A percentile compares a stretch with the other conserved stretches of the same genome.
phyloP scores from a whole-genome alignment of 2,797 vertebrate genomes.

The Leptatherina wallacei region DNA sequence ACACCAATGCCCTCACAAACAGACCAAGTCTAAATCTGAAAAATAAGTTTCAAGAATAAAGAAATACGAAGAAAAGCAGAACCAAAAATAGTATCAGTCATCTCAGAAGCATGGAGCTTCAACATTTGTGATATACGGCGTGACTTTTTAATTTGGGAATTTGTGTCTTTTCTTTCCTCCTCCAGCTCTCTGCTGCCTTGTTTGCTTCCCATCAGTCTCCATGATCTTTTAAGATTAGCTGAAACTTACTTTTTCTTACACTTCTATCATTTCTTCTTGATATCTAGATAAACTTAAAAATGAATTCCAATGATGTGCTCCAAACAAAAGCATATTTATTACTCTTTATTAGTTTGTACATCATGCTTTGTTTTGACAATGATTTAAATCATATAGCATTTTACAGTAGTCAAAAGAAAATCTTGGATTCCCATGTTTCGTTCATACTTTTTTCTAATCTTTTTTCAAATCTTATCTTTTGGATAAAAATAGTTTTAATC shows the following conservation, averaged over 20 bases:
- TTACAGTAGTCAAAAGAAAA: background rate
- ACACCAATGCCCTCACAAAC: constrained; percentile 6
- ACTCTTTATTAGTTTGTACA: background rate
- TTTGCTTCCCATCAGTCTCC: constrained; percentile 28
- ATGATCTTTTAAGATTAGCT: constrained; percentile 15
- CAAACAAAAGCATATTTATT: background rate
- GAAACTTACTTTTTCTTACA: constrained; percentile 11
- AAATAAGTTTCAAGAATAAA: constrained; percentile 27
- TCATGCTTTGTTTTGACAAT: background rate
- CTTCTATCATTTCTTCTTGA: background rate
- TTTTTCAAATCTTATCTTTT: background rate
- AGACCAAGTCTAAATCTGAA: constrained; percentile 26
- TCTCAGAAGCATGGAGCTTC: constrained; percentile 29
- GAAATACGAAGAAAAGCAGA: constrained; percentile 12
- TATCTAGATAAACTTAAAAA: background rate
- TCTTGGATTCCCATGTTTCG: background rate
- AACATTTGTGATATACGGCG: constrained; percentile 27
- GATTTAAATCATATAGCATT: background rate
- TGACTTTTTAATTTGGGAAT: constrained; percentile 38
- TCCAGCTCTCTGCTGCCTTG: constrained; percentile 29
- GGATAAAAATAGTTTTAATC: background rate
- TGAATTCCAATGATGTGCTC: background rate
- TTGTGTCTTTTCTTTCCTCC: constrained; percentile 35
- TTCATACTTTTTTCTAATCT: background rate
- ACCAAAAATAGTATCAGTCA: constrained; percentile 25